These are phyloP conservation scores for Rotaria sp. DNA, from an alignment of 2,888 invertebrate species.

Conservation along the genomic window DNA sequence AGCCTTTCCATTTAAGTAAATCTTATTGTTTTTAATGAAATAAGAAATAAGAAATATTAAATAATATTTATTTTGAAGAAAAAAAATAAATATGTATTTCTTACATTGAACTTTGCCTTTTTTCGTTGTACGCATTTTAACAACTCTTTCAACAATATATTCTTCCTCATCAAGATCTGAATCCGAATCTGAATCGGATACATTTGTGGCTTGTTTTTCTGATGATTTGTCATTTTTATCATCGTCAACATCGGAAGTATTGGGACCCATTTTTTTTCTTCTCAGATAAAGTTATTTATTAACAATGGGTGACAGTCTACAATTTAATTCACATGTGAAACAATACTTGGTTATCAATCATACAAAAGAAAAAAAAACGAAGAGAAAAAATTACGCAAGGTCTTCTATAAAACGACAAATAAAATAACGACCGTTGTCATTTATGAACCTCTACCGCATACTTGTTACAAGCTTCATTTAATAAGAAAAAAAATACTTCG, in stretches of 20 bases:
- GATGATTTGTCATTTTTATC: background rate
- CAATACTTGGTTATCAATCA: background rate
- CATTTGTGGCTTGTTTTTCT: background rate
- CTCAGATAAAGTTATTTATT: background rate
- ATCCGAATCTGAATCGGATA: background rate
- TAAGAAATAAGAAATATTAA: constrained; percentile 52
- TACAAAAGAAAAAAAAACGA: background rate
- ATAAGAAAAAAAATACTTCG: background rate
- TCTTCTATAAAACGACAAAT: background rate
- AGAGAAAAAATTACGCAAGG: background rate
- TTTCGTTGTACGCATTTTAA: constrained; percentile 69
- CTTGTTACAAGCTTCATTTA: background rate
- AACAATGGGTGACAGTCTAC: background rate
- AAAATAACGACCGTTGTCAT: background rate
- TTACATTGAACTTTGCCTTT: constrained; percentile 54
- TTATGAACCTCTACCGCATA: background rate
- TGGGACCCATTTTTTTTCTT: background rate
- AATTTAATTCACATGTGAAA: background rate
- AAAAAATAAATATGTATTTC: background rate
- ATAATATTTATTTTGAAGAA: background rate
- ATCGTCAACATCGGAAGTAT: background rate
- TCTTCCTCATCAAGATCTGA: constrained; percentile 41
- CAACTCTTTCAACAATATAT: constrained; percentile 69
- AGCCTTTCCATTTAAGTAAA: constrained; percentile 62
- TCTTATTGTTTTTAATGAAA: constrained; percentile 49